Percentiles rank a stretch among this genome's conserved stretches.
These are phyloP conservation scores for Sinocyclocheilus anophthalmus DNA, from an alignment of 2,113 vertebrate genomes.

Conservation along the genomic window DNA sequence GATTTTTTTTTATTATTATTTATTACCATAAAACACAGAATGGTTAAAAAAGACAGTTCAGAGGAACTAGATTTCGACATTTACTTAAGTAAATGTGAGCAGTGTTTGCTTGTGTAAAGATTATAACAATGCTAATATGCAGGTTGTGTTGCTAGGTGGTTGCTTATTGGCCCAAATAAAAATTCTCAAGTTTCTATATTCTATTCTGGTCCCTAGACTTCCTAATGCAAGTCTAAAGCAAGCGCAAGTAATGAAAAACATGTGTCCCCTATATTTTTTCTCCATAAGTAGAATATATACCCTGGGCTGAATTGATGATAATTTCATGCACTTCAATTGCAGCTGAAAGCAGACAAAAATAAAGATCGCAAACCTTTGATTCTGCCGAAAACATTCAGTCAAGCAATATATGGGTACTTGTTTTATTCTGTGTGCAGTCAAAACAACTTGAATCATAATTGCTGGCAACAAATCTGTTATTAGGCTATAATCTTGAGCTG, in stretches of 20 bases:
- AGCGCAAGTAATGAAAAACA: neutral
- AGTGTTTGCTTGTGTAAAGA: neutral
- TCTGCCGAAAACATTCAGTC: neutral
- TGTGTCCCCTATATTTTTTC: neutral
- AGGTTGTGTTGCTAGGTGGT: neutral
- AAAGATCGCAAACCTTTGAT: neutral
- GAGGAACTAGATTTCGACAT: no score
- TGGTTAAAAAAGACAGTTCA: no score
- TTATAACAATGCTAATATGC: neutral
- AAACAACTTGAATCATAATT: conserved; percentile 44
- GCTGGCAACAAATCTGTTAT: conserved; percentile 48
- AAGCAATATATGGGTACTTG: neutral
- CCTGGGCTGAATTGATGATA: neutral
- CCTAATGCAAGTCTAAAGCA: neutral
- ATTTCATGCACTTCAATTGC: neutral
- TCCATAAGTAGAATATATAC: neutral
- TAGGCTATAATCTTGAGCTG: conserved; percentile 21
- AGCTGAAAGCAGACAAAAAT: neutral
- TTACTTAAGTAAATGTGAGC: neutral
- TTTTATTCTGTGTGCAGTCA: conserved; percentile 39
- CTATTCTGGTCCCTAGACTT: neutral
- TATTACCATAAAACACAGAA: neutral
- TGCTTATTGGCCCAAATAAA: neutral
- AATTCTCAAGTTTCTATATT: neutral
- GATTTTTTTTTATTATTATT: neutral